Conservation (phyloP, 2,888 invertebrate species). For the Meiosimyza platycephala region DNA sequence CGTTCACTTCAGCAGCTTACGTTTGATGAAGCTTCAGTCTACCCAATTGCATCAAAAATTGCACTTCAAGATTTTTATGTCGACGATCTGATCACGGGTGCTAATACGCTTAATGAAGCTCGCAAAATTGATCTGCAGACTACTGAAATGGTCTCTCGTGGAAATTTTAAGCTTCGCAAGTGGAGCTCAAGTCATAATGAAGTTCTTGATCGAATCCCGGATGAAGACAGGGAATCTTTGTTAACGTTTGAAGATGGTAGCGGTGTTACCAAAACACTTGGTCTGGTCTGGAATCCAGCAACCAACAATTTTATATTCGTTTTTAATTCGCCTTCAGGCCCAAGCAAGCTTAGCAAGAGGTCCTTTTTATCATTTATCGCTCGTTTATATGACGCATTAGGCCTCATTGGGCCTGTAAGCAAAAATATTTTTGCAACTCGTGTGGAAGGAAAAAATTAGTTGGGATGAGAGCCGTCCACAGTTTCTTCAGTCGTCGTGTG, state of each 20-base stretch:
- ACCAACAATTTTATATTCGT: slow-evolving; percentile 11
- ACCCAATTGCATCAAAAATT: background rate
- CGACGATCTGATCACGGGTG: slow-evolving; percentile 18
- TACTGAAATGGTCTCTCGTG: slow-evolving; percentile 6
- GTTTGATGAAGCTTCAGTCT: background rate
- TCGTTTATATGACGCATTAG: slow-evolving; percentile 63
- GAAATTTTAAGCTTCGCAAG: slow-evolving; percentile 14
- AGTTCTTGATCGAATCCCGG: slow-evolving; percentile 14
- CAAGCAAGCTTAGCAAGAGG: slow-evolving; percentile 25
- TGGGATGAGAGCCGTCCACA: slow-evolving; percentile 40
- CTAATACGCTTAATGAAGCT: slow-evolving; percentile 4
- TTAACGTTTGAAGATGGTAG: background rate
- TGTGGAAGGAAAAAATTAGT: slow-evolving; percentile 43
- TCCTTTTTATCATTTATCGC: slow-evolving; percentile 9
- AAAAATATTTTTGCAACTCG: slow-evolving; percentile 42
- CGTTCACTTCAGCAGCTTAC: background rate
- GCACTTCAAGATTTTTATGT: slow-evolving; percentile 17
- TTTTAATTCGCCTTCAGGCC: background rate
- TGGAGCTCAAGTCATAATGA: slow-evolving; percentile 9
- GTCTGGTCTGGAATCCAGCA: background rate
- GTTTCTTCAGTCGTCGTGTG: background rate
- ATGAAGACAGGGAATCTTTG: background rate
- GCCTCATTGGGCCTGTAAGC: slow-evolving; percentile 70
- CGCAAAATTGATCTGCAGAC: slow-evolving; percentile 2
- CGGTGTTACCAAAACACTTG: slow-evolving; percentile 9